A percentile compares a stretch with the other conserved stretches of the same genome.
Conservation (phyloP, 2,797 vertebrate species). For the Intellagama lesueurii region DNA sequence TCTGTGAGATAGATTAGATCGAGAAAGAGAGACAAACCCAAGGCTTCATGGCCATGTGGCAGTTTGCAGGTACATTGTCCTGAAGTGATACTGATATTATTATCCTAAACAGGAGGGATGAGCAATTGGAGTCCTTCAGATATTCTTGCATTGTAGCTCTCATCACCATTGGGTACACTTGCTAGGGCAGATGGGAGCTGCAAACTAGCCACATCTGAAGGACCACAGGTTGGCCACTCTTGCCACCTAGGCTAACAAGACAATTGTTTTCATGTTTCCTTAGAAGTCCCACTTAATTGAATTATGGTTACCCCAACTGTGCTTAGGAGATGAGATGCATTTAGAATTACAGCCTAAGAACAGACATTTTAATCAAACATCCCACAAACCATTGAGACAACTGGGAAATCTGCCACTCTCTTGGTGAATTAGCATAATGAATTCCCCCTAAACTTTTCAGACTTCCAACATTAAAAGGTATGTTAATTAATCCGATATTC, state of each 20-base stretch:
- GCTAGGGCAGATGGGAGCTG: neutral
- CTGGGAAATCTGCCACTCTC: neutral
- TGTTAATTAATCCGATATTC: slow-evolving; percentile 56
- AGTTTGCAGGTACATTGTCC: neutral
- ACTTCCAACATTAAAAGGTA: neutral
- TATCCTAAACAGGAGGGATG: neutral
- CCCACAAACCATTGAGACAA: neutral
- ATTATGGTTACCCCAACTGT: neutral
- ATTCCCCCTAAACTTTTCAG: neutral
- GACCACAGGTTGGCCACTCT: neutral
- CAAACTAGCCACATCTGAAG: neutral
- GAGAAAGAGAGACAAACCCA: neutral
- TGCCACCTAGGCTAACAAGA: neutral
- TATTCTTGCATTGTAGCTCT: neutral
- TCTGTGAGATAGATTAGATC: neutral
- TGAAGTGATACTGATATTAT: neutral
- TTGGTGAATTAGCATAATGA: neutral
- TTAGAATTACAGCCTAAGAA: neutral
- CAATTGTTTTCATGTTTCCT: neutral
- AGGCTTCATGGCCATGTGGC: neutral
- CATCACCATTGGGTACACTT: neutral
- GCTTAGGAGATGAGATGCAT: neutral
- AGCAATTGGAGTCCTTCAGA: neutral
- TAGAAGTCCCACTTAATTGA: neutral
- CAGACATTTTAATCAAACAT: neutral